Evolutionary conservation across 2,113 vertebrate species (phyloP).

Genomic region (Nestor notabilis): DNA sequence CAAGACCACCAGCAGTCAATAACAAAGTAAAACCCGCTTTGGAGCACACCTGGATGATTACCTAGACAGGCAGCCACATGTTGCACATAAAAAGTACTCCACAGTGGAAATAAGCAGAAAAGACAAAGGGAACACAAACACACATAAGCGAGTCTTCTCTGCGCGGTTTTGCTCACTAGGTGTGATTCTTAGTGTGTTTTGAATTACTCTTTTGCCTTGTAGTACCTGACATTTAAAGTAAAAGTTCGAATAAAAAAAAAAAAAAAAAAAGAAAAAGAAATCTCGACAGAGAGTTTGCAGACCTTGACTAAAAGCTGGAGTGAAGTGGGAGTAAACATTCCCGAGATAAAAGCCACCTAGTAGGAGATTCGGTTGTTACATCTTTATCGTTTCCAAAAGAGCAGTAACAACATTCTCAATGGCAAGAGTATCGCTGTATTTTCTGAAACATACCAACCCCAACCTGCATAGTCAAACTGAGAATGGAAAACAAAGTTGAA

Average conservation of each 20-base stretch:
- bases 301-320: neutral
- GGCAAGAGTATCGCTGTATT: neutral
- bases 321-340: neutral
- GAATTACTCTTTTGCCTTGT: neutral
- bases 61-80: neutral
- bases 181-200: rapidly evolving
- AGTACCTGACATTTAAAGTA: neutral
- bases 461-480: neutral
- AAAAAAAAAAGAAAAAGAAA: neutral
- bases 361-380: neutral
- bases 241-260: neutral
- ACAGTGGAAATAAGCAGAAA: neutral
- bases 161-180: neutral
- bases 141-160: neutral
- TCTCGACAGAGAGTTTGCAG: neutral
- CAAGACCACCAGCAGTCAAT: neutral
- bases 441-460: neutral
- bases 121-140: neutral
- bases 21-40: neutral
- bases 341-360: neutral
- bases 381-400: neutral
- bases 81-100: neutral
- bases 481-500: neutral
- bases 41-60: neutral
- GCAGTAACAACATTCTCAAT: neutral